Percentiles rank a stretch among this genome's conserved stretches.
These are phyloP conservation scores for Carpatolechia fugitivella DNA, from an alignment of 2,888 invertebrate species.

Conservation along the genomic window DNA sequence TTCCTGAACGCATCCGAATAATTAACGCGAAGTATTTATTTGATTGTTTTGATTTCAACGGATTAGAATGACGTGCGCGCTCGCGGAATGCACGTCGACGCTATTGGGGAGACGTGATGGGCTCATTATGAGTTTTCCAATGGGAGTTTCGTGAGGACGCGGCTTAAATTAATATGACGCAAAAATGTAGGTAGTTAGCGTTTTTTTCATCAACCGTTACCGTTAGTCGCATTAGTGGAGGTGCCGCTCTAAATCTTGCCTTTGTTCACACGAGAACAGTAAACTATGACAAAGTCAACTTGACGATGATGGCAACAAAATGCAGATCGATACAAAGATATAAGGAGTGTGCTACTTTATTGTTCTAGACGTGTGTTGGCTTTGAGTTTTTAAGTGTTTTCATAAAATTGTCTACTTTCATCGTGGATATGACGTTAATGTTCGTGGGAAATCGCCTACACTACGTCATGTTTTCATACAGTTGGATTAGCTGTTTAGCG, in stretches of 20 bases:
- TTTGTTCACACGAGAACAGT: neutral
- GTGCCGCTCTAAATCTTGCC: neutral
- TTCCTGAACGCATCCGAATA: slow-evolving; percentile 65
- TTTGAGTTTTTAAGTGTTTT: neutral
- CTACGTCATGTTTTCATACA: too few species aligned
- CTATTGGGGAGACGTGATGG: slow-evolving; percentile 17
- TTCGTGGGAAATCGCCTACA: neutral
- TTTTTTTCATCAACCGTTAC: slow-evolving; percentile 1
- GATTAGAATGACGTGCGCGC: slow-evolving; percentile 48
- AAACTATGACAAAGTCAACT: neutral
- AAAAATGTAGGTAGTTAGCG: slow-evolving; percentile 3
- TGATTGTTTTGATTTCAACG: slow-evolving; percentile 71
- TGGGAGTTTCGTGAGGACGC: slow-evolving; percentile 13
- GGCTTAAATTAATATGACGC: slow-evolving; percentile 9
- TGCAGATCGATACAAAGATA: neutral
- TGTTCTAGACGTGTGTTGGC: neutral
- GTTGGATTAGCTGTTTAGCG: too few species aligned
- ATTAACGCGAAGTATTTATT: slow-evolving; percentile 72
- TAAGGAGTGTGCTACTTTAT: neutral
- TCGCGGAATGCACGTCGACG: slow-evolving; percentile 26
- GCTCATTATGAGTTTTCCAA: slow-evolving; percentile 8
- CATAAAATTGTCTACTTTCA: neutral
- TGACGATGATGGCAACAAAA: neutral
- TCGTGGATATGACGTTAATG: neutral
- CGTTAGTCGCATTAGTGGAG: neutral